Conservation (phyloP, 2,888 invertebrate species). For the Drosophila limbata region DNA sequence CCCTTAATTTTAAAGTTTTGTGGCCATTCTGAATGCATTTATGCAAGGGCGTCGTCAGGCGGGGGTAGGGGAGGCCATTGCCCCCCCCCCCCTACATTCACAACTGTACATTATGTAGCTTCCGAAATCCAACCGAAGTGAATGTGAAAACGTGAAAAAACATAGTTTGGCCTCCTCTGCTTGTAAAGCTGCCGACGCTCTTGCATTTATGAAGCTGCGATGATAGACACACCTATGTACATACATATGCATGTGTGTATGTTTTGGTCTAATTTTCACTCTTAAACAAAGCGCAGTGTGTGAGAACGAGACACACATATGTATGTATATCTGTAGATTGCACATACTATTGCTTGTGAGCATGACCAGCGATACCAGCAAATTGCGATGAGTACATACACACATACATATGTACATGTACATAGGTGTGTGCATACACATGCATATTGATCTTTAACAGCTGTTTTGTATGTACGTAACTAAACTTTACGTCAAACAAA, state of each 20-base stretch:
- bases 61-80: no score
- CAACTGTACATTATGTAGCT: no score
- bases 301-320: neutral
- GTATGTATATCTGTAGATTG: no score
- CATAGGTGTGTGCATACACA: neutral
- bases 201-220: neutral
- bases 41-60: no score
- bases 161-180: no score
- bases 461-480: conserved; percentile 26
- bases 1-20: neutral
- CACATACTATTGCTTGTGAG: neutral
- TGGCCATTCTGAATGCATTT: conserved; percentile 16
- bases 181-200: no score
- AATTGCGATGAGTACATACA: neutral
- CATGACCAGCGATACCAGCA: neutral
- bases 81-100: no score
- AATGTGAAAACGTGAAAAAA: no score
- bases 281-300: neutral
- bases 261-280: conserved; percentile 1
- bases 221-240: neutral
- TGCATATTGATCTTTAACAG: conserved; percentile 30
- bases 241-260: neutral
- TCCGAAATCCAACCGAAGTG: no score
- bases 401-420: no score
- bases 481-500: conserved; percentile 31